Evolutionary conservation across 2,888 invertebrate species (phyloP).

Genomic region (Coleophora deauratella): DNA sequence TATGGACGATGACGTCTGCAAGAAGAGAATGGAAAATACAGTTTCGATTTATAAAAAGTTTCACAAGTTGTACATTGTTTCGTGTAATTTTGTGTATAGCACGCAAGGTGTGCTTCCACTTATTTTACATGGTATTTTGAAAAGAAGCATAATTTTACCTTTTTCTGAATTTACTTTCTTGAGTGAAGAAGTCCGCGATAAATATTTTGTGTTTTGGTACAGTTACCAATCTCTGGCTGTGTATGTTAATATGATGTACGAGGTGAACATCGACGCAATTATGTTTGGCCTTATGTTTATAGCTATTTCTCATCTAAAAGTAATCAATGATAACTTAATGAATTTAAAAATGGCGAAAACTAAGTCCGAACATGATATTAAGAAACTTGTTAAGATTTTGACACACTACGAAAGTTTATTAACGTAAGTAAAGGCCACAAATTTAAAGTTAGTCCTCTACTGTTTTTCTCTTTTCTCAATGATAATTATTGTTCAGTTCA

Average conservation of each 20-base stretch:
- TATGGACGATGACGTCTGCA: slow-evolving; percentile 29
- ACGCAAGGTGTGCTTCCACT: slow-evolving; percentile 32
- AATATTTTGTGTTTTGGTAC: slow-evolving; percentile 35
- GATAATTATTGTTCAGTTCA: too few relatives aligned
- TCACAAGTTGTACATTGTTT: slow-evolving; percentile 26
- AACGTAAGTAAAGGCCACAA: slow-evolving; percentile 27
- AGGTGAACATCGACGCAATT: slow-evolving; percentile 42
- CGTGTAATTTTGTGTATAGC: slow-evolving; percentile 31
- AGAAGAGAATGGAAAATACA: slow-evolving; percentile 26
- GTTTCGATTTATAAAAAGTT: slow-evolving; percentile 26
- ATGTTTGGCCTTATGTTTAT: slow-evolving; percentile 40
- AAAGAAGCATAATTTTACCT: slow-evolving; percentile 30
- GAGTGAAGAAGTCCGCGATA: slow-evolving; percentile 28
- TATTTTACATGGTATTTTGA: slow-evolving; percentile 12
- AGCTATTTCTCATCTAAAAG: slow-evolving; percentile 38
- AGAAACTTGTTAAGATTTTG: slow-evolving; percentile 26
- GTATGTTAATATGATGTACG: slow-evolving; percentile 51
- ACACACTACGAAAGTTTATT: slow-evolving; percentile 39
- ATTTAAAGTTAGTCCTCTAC: too few relatives aligned
- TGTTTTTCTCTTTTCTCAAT: too few relatives aligned
- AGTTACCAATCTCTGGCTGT: slow-evolving; percentile 47
- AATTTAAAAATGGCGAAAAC: slow-evolving; percentile 23
- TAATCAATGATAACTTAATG: slow-evolving; percentile 35
- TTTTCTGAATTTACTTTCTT: slow-evolving; percentile 55
- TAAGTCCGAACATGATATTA: slow-evolving; percentile 12